These are phyloP conservation scores for Enteromius argenteus DNA, from an alignment of 2,797 vertebrate species.

Conservation along the genomic window DNA sequence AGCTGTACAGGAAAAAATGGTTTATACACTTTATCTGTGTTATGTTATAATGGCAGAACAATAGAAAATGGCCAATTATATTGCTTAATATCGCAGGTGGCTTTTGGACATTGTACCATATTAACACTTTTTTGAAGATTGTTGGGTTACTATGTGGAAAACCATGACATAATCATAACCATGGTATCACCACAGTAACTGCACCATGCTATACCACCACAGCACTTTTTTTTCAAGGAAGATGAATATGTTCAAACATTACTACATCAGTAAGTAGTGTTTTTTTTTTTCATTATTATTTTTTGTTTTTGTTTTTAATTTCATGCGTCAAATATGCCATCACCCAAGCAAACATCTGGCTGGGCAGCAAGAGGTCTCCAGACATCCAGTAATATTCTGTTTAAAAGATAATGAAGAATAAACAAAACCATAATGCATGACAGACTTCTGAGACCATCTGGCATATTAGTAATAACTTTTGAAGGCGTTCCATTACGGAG, in stretches of 20 bases:
- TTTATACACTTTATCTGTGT: neutral
- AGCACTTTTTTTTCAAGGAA: neutral
- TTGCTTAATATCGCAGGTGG: neutral
- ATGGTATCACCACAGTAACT: neutral
- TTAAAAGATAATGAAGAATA: conserved; percentile 55
- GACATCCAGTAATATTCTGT: conserved; percentile 38
- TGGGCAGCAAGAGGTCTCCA: conserved; percentile 27
- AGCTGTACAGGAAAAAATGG: neutral
- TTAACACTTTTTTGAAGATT: neutral
- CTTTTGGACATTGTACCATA: neutral
- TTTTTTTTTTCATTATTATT: too few relatives aligned
- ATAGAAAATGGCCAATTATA: neutral
- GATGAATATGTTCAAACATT: neutral
- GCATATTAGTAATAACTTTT: conserved; percentile 20
- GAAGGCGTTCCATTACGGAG: conserved; percentile 32
- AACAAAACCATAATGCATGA: conserved; percentile 48
- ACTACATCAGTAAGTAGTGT: neutral
- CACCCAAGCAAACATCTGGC: conserved; percentile 20
- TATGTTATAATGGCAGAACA: neutral
- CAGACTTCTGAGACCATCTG: conserved; percentile 58
- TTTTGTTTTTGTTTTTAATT: neutral
- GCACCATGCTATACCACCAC: neutral
- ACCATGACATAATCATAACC: neutral
- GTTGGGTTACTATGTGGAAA: neutral
- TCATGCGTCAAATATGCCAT: neutral